These are phyloP conservation scores for Agriotes lineatus DNA, from an alignment of 2,888 invertebrate genomes.

Conservation along the genomic window DNA sequence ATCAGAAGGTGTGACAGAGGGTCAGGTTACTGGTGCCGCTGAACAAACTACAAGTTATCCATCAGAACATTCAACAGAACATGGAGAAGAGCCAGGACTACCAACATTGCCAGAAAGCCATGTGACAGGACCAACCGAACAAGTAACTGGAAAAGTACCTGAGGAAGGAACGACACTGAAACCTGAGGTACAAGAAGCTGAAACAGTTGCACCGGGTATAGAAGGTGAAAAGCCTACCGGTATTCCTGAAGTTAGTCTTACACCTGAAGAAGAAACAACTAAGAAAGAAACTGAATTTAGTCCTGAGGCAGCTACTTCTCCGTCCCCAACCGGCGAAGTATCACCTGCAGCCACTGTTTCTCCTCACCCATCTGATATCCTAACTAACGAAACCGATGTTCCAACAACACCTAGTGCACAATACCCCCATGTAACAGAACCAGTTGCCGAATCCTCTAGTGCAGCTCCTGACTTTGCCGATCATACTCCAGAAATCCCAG, in stretches of 20 bases:
- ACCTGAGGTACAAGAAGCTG: not conserved
- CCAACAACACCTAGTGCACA: slow-evolving; percentile 9
- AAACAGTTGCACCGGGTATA: not conserved
- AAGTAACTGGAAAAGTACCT: not conserved
- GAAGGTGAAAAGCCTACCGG: not conserved
- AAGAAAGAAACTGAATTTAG: not conserved
- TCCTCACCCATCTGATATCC: not conserved
- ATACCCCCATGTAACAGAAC: slow-evolving; percentile 27
- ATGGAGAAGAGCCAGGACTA: not conserved
- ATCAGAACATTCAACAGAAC: slow-evolving; percentile 12
- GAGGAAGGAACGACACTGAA: not conserved
- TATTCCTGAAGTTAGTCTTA: not conserved
- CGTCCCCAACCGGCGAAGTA: slow-evolving; percentile 19
- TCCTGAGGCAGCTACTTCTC: not conserved
- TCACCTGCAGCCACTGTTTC: slow-evolving; percentile 1
- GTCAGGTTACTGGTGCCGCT: not conserved
- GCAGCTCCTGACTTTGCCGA: slow-evolving; percentile 52
- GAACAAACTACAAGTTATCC: not conserved
- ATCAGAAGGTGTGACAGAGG: not conserved
- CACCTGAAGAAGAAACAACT: slow-evolving; percentile 25
- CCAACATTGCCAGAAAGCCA: not conserved
- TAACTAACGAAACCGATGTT: not conserved
- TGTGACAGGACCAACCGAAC: slow-evolving; percentile 14
- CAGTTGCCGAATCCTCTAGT: slow-evolving; percentile 32
- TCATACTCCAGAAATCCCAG: slow-evolving; percentile 59